A percentile compares a stretch with the other conserved stretches of the same genome.
These are phyloP conservation scores for Dendroctonus ponderosae DNA, from an alignment of 1,140 invertebrate species.

Conservation along the genomic window DNA sequence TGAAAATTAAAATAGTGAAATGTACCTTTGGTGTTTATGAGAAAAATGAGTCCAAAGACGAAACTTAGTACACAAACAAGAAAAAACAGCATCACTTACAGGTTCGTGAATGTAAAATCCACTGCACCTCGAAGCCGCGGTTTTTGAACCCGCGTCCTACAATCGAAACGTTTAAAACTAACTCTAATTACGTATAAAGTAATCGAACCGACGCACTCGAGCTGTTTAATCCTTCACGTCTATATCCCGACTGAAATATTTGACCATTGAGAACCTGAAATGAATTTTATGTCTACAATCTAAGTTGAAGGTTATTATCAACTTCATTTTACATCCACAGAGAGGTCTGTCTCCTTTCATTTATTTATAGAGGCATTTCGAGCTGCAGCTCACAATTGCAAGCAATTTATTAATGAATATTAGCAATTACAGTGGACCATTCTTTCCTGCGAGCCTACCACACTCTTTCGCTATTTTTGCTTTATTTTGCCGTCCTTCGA, in stretches of 20 bases:
- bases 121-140: background rate
- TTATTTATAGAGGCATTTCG: constrained; percentile 40
- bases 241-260: constrained; percentile 45
- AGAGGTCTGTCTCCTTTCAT: constrained; percentile 39
- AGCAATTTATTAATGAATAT: constrained; percentile 40
- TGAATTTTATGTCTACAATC: constrained; percentile 45
- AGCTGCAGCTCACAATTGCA: constrained; percentile 38
- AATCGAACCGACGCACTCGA: constrained; percentile 28
- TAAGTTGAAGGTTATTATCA: constrained; percentile 45
- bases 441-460: constrained; percentile 32
- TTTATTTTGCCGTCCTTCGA: constrained; percentile 33
- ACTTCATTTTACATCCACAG: constrained; percentile 40
- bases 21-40: constrained; percentile 24
- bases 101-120: constrained; percentile 14
- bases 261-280: constrained; percentile 44
- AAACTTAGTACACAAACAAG: constrained; percentile 16
- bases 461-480: constrained; percentile 30
- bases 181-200: constrained; percentile 29
- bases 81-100: constrained; percentile 32
- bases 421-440: constrained; percentile 35
- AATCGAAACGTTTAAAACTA: constrained; percentile 7
- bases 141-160: no score
- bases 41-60: constrained; percentile 26
- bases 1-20: background rate
- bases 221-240: constrained; percentile 40